Evolutionary conservation across 2,113 vertebrate species (phyloP), one percentile per base, ranked within the genome.

Genomic region (Numida meleagris): DNA sequence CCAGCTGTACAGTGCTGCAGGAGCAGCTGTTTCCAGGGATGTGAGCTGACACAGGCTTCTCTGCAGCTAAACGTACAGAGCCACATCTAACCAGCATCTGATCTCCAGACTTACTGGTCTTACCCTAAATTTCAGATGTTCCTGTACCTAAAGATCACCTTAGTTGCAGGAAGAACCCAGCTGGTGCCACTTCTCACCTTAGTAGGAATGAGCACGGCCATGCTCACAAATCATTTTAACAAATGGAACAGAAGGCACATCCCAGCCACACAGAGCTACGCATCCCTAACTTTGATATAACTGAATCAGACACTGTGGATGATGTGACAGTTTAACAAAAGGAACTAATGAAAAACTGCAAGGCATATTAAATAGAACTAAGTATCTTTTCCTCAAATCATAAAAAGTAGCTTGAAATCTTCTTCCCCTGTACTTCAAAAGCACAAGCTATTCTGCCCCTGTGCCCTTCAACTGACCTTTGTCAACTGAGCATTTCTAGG

Each of bases 171-270:
- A 67, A 4, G 13, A 73, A 34, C 8, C 13, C 59, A 33, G 76
- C 12, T 4, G 45, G 45, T 51, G 63, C 10, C 19, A 8, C 13
- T 9, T 12, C 73, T 59, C 3, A 0, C 9, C 25, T 24, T 1
- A 17, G 14, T 3, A 18, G 42, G 42, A 61, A 34, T 3, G 21
- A 20, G 57, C 45, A 3, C 27, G 38, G 46, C 67, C 38, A 6
- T 4, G 2, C 36, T 73, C 50, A 50, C 40, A 51, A 27, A 31
- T 5, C 36, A 36, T 48, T 25, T 31, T 23, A 33, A 29, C 4
- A 18, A 58, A 71, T 25, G 6, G n/a, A 63, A 34, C 10, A 55
- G 24, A 17, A 76, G 40, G 51, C 72, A 7, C 19, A 38, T 4
- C 73, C 51, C 31, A 62, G 23, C n/a, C 55, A 48, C 25, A 5